Base-by-base conservation (phyloP, 1,140 invertebrate genomes). In the Ectropis grisescens region DNA sequence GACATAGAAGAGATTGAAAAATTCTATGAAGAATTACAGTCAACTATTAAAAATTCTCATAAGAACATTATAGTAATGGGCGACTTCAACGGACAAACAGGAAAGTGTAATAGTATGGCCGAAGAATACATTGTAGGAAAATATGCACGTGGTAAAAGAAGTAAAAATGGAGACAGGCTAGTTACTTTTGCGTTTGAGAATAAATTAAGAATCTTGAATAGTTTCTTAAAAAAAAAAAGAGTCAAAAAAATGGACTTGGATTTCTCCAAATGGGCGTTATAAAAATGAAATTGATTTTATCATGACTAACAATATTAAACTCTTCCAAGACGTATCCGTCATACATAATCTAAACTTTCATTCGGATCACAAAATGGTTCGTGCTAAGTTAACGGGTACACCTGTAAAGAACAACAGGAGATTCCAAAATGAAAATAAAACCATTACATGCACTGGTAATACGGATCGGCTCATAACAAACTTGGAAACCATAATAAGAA, bases 251-350 rank as follows among this genome's bases (percentile, higher is more conserved):
- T 40, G n/a, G n/a, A n/a, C n/a, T n/a, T n/a, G n/a, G n/a, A n/a
- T 33, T 32, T 46, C 48, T 1, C 48, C 42, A 22, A 36, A 36
- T 29, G 41, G 31, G 2, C 7, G n/a, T 1, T 29, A 38, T 19
- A 45, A 36, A 14, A 41, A 41, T 13, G 38, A 50, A 36, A 44
- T 45, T n/a, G 47, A 50, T 13, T 45, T 30, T 19, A 41, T 45
- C 15, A 41, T 35, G 24, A 22, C 35, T 3, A 45, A 50, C 11
- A 38, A 32, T 27, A 14, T 1, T 25, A 39, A 35, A 29, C 5
- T 30, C 6, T 37, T 46, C 9, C 29, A 36, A 29, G 29, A 50
- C 14, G 19, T 41, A 9, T 30, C 29, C 0, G 22, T 40, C n/a
- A 29, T 43, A 16, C 15, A 29, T 1, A 40, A 44, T 14, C 27